Evolutionary conservation across 2,797 vertebrate genomes (phyloP), one percentile per base, ranked within the genome.

Genomic region (Chromobotia macracanthus): DNA sequence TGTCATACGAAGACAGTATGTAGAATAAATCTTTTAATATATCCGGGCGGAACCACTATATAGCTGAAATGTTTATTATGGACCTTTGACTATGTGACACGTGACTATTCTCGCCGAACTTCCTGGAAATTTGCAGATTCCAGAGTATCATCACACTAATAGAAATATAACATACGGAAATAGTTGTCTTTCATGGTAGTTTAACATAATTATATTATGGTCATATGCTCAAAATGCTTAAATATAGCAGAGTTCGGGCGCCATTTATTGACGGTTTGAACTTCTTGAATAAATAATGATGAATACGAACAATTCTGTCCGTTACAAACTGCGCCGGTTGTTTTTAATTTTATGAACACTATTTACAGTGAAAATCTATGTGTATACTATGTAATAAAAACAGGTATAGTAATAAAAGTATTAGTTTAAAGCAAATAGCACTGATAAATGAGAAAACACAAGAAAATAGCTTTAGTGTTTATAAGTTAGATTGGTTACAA

Each of bases 11-110:
- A 35, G 38, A 46, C 4, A 6, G 16, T 21, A 13, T 58, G 66
- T 46, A 41, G 69, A 6, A 44, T 11, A 21, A 51, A 28, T 44
- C 12, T 46, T 5, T 15, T 15, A 10, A 19, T 1, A 21, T 53
- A 73, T 85, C 79, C 81, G 55, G 28, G 31, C 6, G 80, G 84
- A 86, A 86, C 78, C 46, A 69, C 71, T 41, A 41, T 23, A 23
- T 10, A 2, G 1, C 38, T 8, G 0, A 11, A 11, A 5, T 21
- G 79, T 74, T 44, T 79, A 15, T 12, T 19, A 44, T 31, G 48
- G 69, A 83, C 65, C 4, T 18, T 28, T 85, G 31, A 77, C 48
- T 21, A 61, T 53, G 80, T 70, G 23, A 66, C 80, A 51, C 73
- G 0, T 0, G 7, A 16, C 2, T 10, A 10, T 25, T 68, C 31